Evolutionary conservation across 2,797 vertebrate species (phyloP).

Genomic region (Hirundo rustica): DNA sequence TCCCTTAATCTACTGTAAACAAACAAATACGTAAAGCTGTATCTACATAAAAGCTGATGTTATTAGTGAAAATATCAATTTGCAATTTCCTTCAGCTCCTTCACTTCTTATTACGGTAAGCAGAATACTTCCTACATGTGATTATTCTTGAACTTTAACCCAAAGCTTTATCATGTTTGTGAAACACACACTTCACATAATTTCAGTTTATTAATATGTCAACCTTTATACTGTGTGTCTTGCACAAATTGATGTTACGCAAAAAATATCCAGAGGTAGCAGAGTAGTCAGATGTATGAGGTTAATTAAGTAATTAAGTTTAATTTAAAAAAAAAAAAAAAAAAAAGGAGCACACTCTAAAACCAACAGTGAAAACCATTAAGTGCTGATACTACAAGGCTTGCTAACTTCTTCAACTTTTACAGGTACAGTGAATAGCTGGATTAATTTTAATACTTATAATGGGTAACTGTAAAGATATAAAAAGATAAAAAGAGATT

Average conservation of each 20-base stretch:
- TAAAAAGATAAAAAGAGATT: not conserved
- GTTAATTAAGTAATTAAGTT: not conserved
- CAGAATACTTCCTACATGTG: not conserved
- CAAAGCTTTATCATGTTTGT: not conserved
- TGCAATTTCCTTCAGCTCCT: constrained; percentile 19
- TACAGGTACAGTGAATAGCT: not conserved
- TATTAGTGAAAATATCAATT: not conserved
- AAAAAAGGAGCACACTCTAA: not conserved
- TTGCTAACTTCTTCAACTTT: not conserved
- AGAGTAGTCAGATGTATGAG: not conserved
- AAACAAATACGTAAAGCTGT: not conserved
- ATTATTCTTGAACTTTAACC: constrained; percentile 10
- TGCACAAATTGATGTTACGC: not conserved
- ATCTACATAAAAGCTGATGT: not conserved
- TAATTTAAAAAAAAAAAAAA: too few species aligned
- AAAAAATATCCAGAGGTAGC: not conserved
- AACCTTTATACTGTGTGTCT: not conserved
- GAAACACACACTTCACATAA: not conserved
- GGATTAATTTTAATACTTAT: not conserved
- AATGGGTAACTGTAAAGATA: not conserved
- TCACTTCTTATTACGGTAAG: not conserved
- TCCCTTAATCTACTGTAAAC: not conserved
- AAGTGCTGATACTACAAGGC: not conserved
- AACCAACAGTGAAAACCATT: not conserved
- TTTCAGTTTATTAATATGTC: not conserved